phyloP scores from a whole-genome alignment of 1,140 invertebrate species.

The Octopus sinensis region DNA sequence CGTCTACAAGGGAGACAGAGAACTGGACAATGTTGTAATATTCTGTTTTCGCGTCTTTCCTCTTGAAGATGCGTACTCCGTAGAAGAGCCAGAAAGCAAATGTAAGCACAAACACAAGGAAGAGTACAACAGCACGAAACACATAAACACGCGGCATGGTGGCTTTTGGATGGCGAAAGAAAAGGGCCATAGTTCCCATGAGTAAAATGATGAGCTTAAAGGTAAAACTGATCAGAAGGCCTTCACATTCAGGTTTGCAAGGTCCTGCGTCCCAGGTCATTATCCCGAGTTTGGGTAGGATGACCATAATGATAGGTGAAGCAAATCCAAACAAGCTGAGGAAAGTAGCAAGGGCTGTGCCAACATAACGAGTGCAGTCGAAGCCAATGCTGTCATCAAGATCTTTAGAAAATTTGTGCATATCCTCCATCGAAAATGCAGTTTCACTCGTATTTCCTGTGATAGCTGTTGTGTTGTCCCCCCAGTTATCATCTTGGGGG shows the following conservation, averaged over 20 bases:
- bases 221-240: conserved; percentile 82
- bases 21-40: conserved; percentile 77
- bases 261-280: conserved; percentile 61
- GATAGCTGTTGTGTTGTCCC: conserved; percentile 93
- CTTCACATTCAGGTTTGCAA: conserved; percentile 84
- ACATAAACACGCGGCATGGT: conserved; percentile 92
- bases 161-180: conserved; percentile 62
- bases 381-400: conserved; percentile 56
- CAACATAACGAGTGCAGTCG: conserved; percentile 55
- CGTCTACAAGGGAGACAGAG: conserved; percentile 85
- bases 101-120: conserved; percentile 86
- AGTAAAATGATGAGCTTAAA: conserved; percentile 89
- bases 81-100: conserved; percentile 98
- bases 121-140: conserved; percentile 80
- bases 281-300: conserved; percentile 72
- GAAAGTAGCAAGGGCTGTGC: conserved; percentile 72
- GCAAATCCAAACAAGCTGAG: conserved; percentile 80
- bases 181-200: conserved; percentile 84
- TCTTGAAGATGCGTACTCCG: conserved; percentile 70
- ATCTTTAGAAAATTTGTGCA: conserved; percentile 54
- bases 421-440: conserved; percentile 81
- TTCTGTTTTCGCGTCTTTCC: conserved; percentile 29
- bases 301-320: conserved; percentile 90
- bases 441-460: conserved; percentile 92
- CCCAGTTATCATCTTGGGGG: conserved; percentile 94